Percentiles rank a stretch among this genome's conserved stretches.
phyloP scores from a whole-genome alignment of 2,113 vertebrate genomes.

The Parus major region DNA sequence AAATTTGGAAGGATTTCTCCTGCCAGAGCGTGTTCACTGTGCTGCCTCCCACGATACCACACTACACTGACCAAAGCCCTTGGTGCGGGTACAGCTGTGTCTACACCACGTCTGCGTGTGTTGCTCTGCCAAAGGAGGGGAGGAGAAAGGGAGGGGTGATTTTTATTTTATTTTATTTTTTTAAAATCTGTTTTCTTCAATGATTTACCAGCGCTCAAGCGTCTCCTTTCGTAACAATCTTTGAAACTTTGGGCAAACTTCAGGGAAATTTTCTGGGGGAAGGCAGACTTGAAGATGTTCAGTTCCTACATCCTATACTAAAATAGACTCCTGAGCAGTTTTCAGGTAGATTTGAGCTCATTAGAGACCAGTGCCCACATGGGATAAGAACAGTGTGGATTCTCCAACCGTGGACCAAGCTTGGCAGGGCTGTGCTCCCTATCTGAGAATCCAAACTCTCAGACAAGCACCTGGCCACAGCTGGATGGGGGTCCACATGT shows the following conservation, averaged over 20 bases:
- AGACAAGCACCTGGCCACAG: accelerated
- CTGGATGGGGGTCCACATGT: background rate
- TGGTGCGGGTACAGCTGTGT: slow-evolving; percentile 52
- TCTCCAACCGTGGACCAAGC: background rate
- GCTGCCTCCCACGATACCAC: slow-evolving; percentile 22
- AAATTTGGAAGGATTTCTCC: slow-evolving; percentile 11
- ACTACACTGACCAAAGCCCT: slow-evolving; percentile 25
- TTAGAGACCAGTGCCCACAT: background rate
- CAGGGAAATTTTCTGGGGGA: background rate
- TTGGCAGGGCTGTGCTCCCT: background rate
- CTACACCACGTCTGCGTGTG: slow-evolving; percentile 43
- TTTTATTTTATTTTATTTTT: background rate
- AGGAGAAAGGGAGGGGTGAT: slow-evolving; percentile 23
- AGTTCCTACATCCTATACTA: background rate
- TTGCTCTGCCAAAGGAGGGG: background rate
- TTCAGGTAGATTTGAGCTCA: background rate
- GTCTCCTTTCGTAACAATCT: background rate
- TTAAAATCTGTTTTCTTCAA: background rate
- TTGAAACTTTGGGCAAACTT: background rate
- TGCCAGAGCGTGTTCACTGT: background rate
- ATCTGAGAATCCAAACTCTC: background rate
- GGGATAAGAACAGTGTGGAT: background rate
- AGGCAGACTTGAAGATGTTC: background rate
- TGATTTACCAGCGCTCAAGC: background rate
- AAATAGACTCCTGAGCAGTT: background rate